Evolutionary conservation across 2,797 vertebrate species (phyloP), one percentile per base, ranked within the genome.

Genomic region (Malurus splendens): DNA sequence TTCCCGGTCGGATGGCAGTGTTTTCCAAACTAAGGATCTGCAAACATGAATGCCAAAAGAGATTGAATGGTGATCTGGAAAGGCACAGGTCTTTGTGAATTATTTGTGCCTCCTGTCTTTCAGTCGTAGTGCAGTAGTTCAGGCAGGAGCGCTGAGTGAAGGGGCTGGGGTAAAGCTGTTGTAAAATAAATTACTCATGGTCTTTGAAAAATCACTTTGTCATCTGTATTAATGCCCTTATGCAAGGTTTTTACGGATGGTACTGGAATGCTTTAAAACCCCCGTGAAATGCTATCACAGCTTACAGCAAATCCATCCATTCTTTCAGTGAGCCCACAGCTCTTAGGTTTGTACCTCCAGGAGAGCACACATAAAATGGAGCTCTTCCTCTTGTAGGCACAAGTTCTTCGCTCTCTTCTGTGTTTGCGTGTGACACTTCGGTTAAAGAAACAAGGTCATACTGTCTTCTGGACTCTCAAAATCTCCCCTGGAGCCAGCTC

Each of bases 171-270:
- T 51, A 62, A 71, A 76, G 27, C 48, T 64, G 15, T 77, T 78
- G 9, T 9, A 59, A 67, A 87, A 59, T 54, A 32, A 67, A 38
- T 76, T 55, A 13, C 14, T 32, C 10, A 0, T 24, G 67, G 66
- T 54, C 55, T 73, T 68, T 65, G 51, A 57, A 86, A 93, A 83
- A 61, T 68, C 74, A 65, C 57, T 91, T 81, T 74, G 42, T 65
- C 61, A 30, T 79, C 30, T n/a, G 19, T 71, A 41, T 64, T 77
- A 92, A 77, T 18, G 19, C 47, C 47, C 17, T 77, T 74, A 27
- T 67, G 54, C 72, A 79, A 32, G 39, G 30, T 64, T 87, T 74
- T 71, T 52, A 27, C 19, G 54, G 9, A 47, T 89, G 65, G 13
- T 54, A 23, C 15, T 80, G 79, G n/a, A 71, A 52, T 83, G 73